phyloP scores from a whole-genome alignment of 2,888 invertebrate species.

The Anarsia innoxiella region DNA sequence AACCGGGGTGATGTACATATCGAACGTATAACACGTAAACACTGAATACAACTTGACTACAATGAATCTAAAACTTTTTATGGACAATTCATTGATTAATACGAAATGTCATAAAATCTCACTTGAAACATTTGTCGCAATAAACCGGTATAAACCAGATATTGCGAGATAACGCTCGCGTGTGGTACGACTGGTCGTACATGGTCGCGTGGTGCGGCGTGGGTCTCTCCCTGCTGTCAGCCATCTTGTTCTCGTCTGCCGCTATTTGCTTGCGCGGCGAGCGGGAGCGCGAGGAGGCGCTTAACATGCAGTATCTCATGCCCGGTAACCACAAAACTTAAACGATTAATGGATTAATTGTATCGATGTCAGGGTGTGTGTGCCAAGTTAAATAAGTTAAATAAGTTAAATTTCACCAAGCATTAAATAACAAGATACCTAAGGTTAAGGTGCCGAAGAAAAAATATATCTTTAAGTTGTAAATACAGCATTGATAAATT shows the following conservation, averaged over 20 bases:
- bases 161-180: constrained; percentile 88
- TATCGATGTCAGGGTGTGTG: no score
- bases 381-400: no score
- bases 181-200: constrained; percentile 97
- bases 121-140: constrained; percentile 7
- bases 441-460: no score
- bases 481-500: no score
- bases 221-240: constrained; percentile 91
- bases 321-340: constrained; percentile 88
- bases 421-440: no score
- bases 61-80: no score
- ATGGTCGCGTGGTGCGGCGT: constrained; percentile 98
- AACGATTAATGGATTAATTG: not conserved
- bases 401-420: no score
- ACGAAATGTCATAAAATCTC: no score
- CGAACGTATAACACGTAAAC: constrained; percentile 21
- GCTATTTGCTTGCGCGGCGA: constrained; percentile 96
- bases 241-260: constrained; percentile 94
- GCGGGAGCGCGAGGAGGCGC: constrained; percentile 94
- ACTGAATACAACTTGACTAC: no score
- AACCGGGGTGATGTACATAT: constrained; percentile 46
- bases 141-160: constrained; percentile 77
- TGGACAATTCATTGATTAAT: no score
- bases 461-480: no score
- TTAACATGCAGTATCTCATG: constrained; percentile 98